Conservation (phyloP, 2,797 vertebrate genomes). For the Silurus lanzhouensis region DNA sequence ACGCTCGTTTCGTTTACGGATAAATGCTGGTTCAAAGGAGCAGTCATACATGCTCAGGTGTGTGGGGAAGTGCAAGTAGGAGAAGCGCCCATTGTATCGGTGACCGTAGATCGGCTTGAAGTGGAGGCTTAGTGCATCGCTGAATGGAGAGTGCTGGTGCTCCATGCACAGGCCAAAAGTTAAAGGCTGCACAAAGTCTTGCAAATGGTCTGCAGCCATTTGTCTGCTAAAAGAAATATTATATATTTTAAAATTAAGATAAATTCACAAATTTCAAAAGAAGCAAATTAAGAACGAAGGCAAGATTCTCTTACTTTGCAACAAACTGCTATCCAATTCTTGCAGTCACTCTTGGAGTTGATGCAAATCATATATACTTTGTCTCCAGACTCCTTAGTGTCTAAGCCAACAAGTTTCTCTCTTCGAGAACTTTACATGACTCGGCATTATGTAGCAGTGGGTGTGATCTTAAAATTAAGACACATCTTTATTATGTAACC, state of each 20-base stretch:
- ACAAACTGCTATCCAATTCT: constrained; percentile 21
- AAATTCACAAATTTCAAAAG: constrained; percentile 1
- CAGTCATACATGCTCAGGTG: constrained; percentile 73
- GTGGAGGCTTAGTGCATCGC: constrained; percentile 72
- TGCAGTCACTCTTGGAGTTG: constrained; percentile 6
- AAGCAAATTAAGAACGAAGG: neutral
- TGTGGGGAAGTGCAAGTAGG: constrained; percentile 69
- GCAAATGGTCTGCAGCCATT: constrained; percentile 61
- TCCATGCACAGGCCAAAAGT: constrained; percentile 64
- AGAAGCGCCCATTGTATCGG: constrained; percentile 56
- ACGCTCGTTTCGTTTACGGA: constrained; percentile 88
- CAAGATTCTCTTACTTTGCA: constrained; percentile 31
- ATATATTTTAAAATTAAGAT: constrained; percentile 39
- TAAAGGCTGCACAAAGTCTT: constrained; percentile 59
- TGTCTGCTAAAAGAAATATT: constrained; percentile 32
- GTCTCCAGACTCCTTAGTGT: constrained; percentile 3
- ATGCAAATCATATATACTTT: constrained; percentile 33
- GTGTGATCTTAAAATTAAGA: constrained; percentile 36
- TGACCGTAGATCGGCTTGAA: constrained; percentile 64
- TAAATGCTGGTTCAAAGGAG: constrained; percentile 85
- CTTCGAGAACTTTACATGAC: constrained; percentile 4
- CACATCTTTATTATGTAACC: constrained; percentile 21
- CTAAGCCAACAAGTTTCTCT: constrained; percentile 19
- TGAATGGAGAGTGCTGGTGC: constrained; percentile 58
- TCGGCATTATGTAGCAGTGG: constrained; percentile 25